Evolutionary conservation across 2,888 invertebrate genomes (phyloP), one percentile per base, ranked within the genome.

Genomic region (Lasioglossum marginatum): DNA sequence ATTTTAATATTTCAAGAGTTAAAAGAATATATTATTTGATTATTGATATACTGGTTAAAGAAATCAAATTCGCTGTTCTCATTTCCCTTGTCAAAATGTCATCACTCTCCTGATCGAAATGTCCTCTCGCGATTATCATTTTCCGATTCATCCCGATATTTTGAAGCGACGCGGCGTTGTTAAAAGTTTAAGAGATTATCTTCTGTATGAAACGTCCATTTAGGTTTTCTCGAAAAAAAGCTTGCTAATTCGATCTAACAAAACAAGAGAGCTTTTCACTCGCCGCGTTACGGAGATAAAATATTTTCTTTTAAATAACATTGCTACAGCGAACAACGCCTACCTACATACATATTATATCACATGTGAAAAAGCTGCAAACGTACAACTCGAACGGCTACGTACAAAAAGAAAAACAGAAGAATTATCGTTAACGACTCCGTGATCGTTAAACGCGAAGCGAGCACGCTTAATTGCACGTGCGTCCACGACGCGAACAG

Each of bases 271-370:
- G 74, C 48, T 63, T 37, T 16, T 27, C 45, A 5, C 52, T 75
- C 34, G 12, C 57, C 66, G 6, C 23, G 34, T 76, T 16, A 85
- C 81, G 77, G 19, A 83, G 72, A 86, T 88, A 86, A 88, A 66
- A 90, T 90, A 88, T 81, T 81, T 34, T 37, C 31, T 66, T 66
- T 66, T 66, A 66, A 66, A 70, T 60, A 63, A 72, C 88, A 82
- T 75, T 31, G 73, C 77, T 90, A 89, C 72, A 83, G 71, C 79
- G 57, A 79, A 85, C 80, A 81, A 77, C 79, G 84, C 83, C 87
- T 91, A 91, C 78, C 83, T 89, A 91, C 90, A 91, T 92, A 92
- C 89, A 91, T 92, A 92, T 66, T 66, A 66, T 66, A 66, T 91
- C 90, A 91, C 91, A 90, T 87, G 80, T 88, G 82, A 87, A 78